Percentiles rank a stretch among this genome's conserved stretches.
Conservation (phyloP, 2,797 vertebrate genomes). For the Sarcoramphus papa region DNA sequence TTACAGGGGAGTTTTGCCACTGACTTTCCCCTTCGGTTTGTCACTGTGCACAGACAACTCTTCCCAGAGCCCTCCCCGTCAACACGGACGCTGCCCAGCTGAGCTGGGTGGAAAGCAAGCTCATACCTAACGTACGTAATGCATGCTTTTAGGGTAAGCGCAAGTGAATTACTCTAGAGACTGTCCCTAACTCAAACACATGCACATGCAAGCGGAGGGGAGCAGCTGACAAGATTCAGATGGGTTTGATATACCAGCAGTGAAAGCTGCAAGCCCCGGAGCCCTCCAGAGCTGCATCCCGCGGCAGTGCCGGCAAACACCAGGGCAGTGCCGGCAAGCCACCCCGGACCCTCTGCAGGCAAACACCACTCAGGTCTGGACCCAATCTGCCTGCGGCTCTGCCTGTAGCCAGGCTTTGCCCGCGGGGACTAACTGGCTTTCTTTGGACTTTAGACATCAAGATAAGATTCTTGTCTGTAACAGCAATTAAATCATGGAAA, state of each 20-base stretch:
- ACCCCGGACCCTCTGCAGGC: not conserved
- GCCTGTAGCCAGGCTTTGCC: not conserved
- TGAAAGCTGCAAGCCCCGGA: rapidly evolving
- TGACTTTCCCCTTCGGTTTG: not conserved
- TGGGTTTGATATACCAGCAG: rapidly evolving
- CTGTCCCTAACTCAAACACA: rapidly evolving
- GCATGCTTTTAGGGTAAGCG: rapidly evolving
- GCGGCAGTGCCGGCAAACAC: rapidly evolving
- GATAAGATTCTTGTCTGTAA: not conserved
- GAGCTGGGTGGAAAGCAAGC: not conserved
- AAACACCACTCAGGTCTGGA: rapidly evolving
- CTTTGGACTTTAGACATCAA: not conserved
- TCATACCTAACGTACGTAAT: rapidly evolving
- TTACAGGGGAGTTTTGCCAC: not conserved
- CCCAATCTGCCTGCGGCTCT: not conserved
- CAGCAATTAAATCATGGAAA: not conserved
- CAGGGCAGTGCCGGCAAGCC: not conserved
- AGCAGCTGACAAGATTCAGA: not conserved
- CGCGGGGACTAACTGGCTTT: not conserved
- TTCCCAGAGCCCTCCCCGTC: not conserved
- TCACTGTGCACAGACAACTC: not conserved
- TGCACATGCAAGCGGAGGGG: rapidly evolving
- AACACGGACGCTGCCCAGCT: rapidly evolving
- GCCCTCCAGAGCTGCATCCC: not conserved
- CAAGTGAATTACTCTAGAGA: rapidly evolving